phyloP scores from a whole-genome alignment of 1,140 invertebrate genomes.

The Neelides sp. region DNA sequence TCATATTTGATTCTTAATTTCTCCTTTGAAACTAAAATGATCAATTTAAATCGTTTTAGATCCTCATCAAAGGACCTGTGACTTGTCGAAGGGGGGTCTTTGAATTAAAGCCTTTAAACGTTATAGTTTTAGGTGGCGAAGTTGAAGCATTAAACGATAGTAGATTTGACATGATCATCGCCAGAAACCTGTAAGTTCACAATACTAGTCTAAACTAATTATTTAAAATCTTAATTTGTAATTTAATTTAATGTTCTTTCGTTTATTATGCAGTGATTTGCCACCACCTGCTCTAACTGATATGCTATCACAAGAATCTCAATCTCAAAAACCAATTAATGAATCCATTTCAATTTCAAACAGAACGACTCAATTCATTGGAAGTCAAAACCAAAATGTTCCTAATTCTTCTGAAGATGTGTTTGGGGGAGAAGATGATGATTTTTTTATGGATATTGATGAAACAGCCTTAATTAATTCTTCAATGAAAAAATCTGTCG shows the following conservation, averaged over 20 bases:
- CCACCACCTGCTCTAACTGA: neutral
- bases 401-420: neutral
- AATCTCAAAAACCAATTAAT: neutral
- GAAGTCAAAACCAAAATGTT: neutral
- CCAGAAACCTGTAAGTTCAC: slow-evolving; percentile 42
- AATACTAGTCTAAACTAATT: slow-evolving; percentile 1
- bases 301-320: neutral
- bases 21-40: slow-evolving; percentile 2
- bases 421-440: slow-evolving; percentile 15
- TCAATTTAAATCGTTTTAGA: slow-evolving; percentile 32
- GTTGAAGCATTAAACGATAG: slow-evolving; percentile 51
- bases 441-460: slow-evolving; percentile 26
- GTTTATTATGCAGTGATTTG: neutral
- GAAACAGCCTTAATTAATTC: slow-evolving; percentile 4
- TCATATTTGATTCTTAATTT: slow-evolving; percentile 8
- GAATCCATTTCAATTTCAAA: neutral
- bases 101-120: slow-evolving; percentile 48
- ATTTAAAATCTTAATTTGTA: neutral
- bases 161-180: slow-evolving; percentile 47
- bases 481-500: neutral
- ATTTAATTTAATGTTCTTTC: neutral
- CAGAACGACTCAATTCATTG: neutral
- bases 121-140: slow-evolving; percentile 59
- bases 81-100: slow-evolving; percentile 55
- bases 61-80: slow-evolving; percentile 50